Conservation (phyloP, 1,140 invertebrate genomes). For the Drosophila ananassae region DNA sequence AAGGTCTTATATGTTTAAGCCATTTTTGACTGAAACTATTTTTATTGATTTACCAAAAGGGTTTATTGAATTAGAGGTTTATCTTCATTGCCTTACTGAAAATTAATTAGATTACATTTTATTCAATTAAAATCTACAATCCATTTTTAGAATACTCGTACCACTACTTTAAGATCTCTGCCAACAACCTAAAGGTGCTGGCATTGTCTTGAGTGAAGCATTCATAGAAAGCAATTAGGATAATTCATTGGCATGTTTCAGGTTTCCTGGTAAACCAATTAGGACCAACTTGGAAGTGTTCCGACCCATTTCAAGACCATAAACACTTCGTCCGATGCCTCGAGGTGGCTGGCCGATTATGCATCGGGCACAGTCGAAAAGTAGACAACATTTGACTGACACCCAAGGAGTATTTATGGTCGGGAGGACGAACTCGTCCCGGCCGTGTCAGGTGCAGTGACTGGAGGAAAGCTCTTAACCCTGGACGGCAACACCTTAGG, state of each 20-base stretch:
- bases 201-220: not conserved
- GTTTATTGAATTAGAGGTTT: too few species aligned
- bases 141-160: not conserved
- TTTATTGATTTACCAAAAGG: too few species aligned
- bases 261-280: constrained; percentile 29
- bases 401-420: constrained; percentile 21
- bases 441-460: constrained; percentile 36
- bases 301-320: constrained; percentile 16
- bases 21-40: constrained; percentile 7
- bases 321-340: constrained; percentile 5
- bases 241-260: constrained; percentile 18
- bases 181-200: too few species aligned
- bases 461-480: constrained; percentile 9
- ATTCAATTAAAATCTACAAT: not conserved
- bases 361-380: constrained; percentile 10
- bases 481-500: not conserved
- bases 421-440: constrained; percentile 1
- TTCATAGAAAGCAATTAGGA: constrained; percentile 3
- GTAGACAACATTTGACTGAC: constrained; percentile 39
- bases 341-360: constrained; percentile 12
- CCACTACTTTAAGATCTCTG: not conserved
- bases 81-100: too few species aligned
- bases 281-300: not conserved
- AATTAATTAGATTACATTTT: not conserved
- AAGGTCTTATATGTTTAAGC: not conserved